Base-by-base conservation (phyloP, 2,113 vertebrate genomes). In the Proterorhinus semilunaris region DNA sequence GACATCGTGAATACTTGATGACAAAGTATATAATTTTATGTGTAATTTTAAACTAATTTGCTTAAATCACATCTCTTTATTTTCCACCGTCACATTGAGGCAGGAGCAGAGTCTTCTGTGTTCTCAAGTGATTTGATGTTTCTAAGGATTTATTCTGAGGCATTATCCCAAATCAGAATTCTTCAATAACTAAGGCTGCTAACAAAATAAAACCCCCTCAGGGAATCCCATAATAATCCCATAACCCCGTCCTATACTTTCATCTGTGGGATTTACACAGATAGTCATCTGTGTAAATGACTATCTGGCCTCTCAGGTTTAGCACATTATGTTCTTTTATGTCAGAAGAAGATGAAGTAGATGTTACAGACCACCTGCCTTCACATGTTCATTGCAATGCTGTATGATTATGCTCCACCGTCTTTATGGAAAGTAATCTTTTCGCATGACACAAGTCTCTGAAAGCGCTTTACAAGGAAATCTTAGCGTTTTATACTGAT, bases 221-320 rank as follows among this genome's bases (percentile, higher is more conserved):
- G n/a, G 58, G 63, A n/a, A 43, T 52, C 59, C 51, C 72, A 76
- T 58, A 78, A 87, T 72, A 54, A 21, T 21, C 21, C 21, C 21
- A 21, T 21, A 21, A 21, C 51, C 53, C 58, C 6, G 58, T 74
- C 65, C 58, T 66, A 68, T 13, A 73, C 64, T 69, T 78, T 65
- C 12, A 74, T 86, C 71, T 85, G 55, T 74, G 69, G 73, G 16
- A 74, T 70, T 36, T 36, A 36, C 27, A 36, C 3, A 36, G 4
- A 36, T n/a, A n/a, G n/a, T n/a, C n/a, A n/a, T n/a, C n/a, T n/a
- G n/a, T n/a, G n/a, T n/a, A 27, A 3, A 71, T 83, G 87, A 82
- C 78, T 78, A n/a, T n/a, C 48, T 17, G 8, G 1, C 10, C 49
- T 51, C 49, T 51, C 10, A 6, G 10, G 49, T 51, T 13, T 10